phyloP scores from a whole-genome alignment of 1,140 invertebrate genomes.

The Harlomillsia oculata region DNA sequence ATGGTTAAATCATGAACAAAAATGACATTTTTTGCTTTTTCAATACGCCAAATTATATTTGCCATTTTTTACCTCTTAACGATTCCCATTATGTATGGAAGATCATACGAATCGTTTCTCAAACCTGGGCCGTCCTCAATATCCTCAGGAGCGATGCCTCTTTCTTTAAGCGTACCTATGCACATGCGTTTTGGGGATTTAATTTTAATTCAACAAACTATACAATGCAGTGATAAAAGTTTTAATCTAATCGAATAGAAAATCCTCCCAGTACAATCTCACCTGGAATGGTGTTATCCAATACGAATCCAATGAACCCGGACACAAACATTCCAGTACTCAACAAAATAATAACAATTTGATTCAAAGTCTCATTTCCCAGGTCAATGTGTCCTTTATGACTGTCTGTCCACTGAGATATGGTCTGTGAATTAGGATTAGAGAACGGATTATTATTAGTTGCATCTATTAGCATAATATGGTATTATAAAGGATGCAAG shows the following conservation, averaged over 20 bases:
- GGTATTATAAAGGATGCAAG: conserved; percentile 42
- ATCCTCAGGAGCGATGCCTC: conserved; percentile 23
- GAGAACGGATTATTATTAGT: background rate
- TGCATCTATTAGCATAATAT: conserved; percentile 37
- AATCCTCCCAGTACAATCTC: too few species aligned
- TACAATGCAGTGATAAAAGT: too few species aligned
- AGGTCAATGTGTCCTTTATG: conserved; percentile 57
- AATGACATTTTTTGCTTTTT: too few species aligned
- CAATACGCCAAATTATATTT: too few species aligned
- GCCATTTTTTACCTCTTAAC: conserved; percentile 16
- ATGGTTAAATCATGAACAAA: too few species aligned
- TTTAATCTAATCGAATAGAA: too few species aligned
- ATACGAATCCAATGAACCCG: conserved; percentile 62
- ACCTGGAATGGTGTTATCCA: conserved; percentile 82
- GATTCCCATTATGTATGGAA: conserved; percentile 16
- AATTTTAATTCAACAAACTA: too few species aligned
- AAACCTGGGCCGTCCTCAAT: conserved; percentile 41
- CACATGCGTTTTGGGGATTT: too few species aligned
- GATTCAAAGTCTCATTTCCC: conserved; percentile 58
- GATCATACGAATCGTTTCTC: conserved; percentile 18
- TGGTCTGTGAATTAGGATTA: conserved; percentile 46
- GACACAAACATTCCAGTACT: conserved; percentile 77
- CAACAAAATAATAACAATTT: conserved; percentile 64
- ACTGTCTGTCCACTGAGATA: conserved; percentile 64
- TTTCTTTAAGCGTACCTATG: conserved; percentile 49